Evolutionary conservation across 2,797 vertebrate species (phyloP), one percentile per base, ranked within the genome.

Genomic region (Lophius americanus): DNA sequence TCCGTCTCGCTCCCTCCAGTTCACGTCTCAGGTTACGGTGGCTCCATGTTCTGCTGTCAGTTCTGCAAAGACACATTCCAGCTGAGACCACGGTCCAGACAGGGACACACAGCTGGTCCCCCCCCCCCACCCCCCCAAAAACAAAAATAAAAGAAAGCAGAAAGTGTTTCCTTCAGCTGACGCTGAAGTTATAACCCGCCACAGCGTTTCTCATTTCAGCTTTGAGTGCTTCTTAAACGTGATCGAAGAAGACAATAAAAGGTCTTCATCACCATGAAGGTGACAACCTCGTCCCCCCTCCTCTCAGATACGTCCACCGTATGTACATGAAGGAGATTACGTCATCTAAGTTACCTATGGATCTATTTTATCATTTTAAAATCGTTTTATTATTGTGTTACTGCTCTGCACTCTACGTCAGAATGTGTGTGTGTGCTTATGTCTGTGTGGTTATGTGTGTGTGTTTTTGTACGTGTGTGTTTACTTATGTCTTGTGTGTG

Each of bases 51-150:
- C 79, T 64, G 69, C 73, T 78, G 70, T 78, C 67, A 88, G 78
- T 71, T 75, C 62, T 73, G 69, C 63, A 60, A 60, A 62, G 70
- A 73, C 38, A 68, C 67, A 76, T 64, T 82, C 83, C 79, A 75
- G 61, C 76, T 73, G 82, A 85, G 78, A 86, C 69, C 65, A 51
- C 42, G 58, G 56, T 49, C 69, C n/a, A 54, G 59, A 63, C 55
- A 7, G 38, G 51, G 64, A 77, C 78, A 73, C 82, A 66, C 85
- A 89, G 87, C 82, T 89, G 84, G 76, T 76, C 64, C 64, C 60
- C 42, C 48, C 70, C 61, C 79, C 48, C 23, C 23, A 23, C 23
- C 23, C 23, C 23, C 23, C 23, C 23, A 23, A 23, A 23, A 23
- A 23, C 23, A 23, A 23, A 23, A 23, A 23, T 23, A 23, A 23